A percentile compares a stretch with the other conserved stretches of the same genome.
phyloP scores from a whole-genome alignment of 2,888 invertebrate species.

The Acholoe squamosa region DNA sequence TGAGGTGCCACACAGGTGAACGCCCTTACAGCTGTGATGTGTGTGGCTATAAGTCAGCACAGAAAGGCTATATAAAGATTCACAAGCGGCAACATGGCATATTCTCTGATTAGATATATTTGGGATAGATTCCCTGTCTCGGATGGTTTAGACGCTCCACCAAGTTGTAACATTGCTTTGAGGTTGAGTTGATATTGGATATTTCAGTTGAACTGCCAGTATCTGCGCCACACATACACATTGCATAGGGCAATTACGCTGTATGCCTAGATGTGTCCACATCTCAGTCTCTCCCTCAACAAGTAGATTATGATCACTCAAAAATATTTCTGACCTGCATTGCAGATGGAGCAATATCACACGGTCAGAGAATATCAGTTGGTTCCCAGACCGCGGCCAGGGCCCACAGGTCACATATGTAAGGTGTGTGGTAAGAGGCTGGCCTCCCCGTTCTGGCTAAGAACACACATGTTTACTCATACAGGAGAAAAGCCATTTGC shows the following conservation, averaged over 20 bases:
- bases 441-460: neutral
- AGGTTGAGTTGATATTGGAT: no score
- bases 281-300: no score
- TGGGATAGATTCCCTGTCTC: no score
- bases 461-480: neutral
- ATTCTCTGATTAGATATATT: no score
- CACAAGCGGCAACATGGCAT: neutral
- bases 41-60: neutral
- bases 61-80: constrained; percentile 40
- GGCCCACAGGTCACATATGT: neutral
- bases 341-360: neutral
- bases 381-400: neutral
- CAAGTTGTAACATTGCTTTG: neutral
- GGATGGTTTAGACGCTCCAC: no score
- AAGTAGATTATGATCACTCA: no score
- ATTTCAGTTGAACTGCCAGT: no score
- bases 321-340: neutral
- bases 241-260: no score
- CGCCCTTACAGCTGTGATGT: constrained; percentile 8
- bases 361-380: neutral
- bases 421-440: constrained; percentile 16
- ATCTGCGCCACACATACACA: no score
- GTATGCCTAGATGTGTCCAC: no score
- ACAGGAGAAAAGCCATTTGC: constrained; percentile 45
- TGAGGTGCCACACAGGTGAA: constrained; percentile 47